Conservation (phyloP, 2,888 invertebrate genomes). For the Pterostichus niger region DNA sequence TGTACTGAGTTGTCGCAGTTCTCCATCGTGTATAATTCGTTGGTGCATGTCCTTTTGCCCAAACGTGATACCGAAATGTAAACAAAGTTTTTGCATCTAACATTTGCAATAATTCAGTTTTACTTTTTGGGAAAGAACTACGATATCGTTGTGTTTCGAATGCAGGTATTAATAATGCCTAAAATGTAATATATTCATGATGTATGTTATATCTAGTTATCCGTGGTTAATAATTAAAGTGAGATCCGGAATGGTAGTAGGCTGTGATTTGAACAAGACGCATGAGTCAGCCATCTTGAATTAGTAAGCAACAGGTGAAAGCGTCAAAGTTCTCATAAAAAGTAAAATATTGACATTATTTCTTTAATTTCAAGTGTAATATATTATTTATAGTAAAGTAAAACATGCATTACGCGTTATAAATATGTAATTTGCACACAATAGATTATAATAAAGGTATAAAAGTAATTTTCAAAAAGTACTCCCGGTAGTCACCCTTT, state of each 20-base stretch:
- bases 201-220: too few relatives aligned
- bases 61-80: slow-evolving; percentile 92
- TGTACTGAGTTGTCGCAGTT: slow-evolving; percentile 87
- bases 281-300: not conserved
- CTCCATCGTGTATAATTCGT: slow-evolving; percentile 92
- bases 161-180: slow-evolving; percentile 91
- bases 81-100: slow-evolving; percentile 87
- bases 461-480: too few relatives aligned
- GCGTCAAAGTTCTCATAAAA: not conserved
- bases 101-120: slow-evolving; percentile 86
- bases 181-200: slow-evolving; percentile 61
- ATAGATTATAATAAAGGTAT: too few relatives aligned
- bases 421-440: not conserved
- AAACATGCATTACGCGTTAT: not conserved
- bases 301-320: not conserved
- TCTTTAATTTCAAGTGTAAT: not conserved
- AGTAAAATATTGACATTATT: not conserved
- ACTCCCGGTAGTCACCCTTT: too few relatives aligned
- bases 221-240: not conserved
- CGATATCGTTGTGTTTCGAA: slow-evolving; percentile 94
- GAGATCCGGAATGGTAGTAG: not conserved
- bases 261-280: not conserved
- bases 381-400: not conserved
- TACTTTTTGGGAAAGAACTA: slow-evolving; percentile 87
- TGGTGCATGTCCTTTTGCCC: slow-evolving; percentile 92